These are phyloP conservation scores for Poliocrania exsul DNA, from an alignment of 2,797 vertebrate species.

Conservation along the genomic window DNA sequence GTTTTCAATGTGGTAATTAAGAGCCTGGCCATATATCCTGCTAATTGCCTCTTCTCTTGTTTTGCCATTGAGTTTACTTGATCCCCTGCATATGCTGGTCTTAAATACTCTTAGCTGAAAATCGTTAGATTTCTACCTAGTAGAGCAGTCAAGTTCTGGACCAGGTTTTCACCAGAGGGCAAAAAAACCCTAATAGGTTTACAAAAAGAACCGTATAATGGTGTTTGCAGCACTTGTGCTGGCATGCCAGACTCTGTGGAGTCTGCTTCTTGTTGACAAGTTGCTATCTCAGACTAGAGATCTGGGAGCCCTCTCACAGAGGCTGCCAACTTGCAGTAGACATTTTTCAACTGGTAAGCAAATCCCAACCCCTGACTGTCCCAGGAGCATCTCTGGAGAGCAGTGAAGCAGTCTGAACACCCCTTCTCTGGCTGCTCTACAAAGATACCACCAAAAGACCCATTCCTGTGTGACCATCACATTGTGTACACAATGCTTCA, in stretches of 20 bases:
- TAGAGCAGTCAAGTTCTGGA: neutral
- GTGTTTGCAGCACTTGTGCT: neutral
- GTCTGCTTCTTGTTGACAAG: neutral
- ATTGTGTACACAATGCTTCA: neutral
- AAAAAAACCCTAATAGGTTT: rapidly evolving
- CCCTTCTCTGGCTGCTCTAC: neutral
- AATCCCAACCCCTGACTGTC: neutral
- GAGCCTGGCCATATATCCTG: neutral
- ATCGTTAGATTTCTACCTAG: neutral
- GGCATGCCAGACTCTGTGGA: neutral
- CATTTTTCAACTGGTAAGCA: neutral
- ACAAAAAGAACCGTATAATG: neutral
- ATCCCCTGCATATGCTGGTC: neutral
- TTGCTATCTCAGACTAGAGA: neutral
- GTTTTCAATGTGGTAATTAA: neutral
- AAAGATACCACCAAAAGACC: neutral
- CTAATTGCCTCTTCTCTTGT: neutral
- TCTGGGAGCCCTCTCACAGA: neutral
- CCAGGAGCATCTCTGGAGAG: neutral
- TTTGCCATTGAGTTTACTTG: neutral
- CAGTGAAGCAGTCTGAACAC: neutral
- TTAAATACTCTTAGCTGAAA: constrained; percentile 19
- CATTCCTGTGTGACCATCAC: neutral
- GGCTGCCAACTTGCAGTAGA: neutral
- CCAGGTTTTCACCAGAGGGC: neutral